Percentiles rank a stretch among this genome's conserved stretches.
These are phyloP conservation scores for Acridotheres tristis DNA, from an alignment of 2,797 vertebrate genomes.

Conservation along the genomic window DNA sequence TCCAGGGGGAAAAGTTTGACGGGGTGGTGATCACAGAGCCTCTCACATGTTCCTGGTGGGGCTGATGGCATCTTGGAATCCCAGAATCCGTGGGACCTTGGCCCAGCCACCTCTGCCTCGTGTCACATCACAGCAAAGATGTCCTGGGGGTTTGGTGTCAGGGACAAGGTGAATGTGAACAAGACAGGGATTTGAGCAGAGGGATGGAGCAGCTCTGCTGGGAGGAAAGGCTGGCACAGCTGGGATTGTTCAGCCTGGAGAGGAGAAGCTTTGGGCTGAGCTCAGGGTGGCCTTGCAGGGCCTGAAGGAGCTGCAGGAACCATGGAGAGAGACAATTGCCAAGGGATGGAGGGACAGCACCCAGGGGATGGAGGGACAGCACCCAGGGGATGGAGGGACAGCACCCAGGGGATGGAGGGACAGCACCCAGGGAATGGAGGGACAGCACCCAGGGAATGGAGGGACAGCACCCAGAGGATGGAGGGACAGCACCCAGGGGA, in stretches of 20 bases:
- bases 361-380: too few relatives aligned
- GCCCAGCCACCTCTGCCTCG: neutral
- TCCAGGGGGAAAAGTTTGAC: neutral
- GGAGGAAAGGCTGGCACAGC: neutral
- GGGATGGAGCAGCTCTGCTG: neutral
- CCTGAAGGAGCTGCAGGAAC: neutral
- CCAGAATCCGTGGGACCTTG: neutral
- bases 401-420: too few relatives aligned
- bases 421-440: too few relatives aligned
- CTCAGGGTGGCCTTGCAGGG: too few relatives aligned
- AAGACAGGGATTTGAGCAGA: neutral
- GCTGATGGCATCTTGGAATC: neutral
- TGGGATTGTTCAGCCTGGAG: neutral
- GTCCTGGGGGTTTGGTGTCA: neutral
- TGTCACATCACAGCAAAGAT: neutral
- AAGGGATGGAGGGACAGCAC: neutral
- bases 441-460: too few relatives aligned
- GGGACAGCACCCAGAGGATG: too few relatives aligned
- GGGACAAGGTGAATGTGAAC: neutral
- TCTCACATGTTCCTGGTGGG: neutral
- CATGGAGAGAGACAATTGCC: neutral
- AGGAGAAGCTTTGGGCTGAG: neutral
- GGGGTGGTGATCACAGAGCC: neutral
- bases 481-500: too few relatives aligned
- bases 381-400: too few relatives aligned